Base-by-base conservation (phyloP, 2,113 vertebrate species). In the Marmota monax region DNA sequence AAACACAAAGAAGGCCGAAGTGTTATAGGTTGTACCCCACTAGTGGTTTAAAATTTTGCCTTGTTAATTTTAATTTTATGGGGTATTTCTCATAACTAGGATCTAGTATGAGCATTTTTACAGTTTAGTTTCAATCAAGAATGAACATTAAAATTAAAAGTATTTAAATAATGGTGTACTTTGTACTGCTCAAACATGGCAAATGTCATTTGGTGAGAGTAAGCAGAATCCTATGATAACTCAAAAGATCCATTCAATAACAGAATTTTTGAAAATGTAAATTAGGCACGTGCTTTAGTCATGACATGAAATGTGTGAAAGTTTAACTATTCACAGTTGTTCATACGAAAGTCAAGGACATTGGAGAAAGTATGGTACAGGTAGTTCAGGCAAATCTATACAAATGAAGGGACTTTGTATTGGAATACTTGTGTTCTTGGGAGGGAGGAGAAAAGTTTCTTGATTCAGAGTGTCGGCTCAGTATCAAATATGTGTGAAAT, bases 51-150 rank as follows among this genome's bases (percentile, higher is more conserved):
- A 90, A 93, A 90, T 9, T 90, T 39, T 74, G 70, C 22, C 4
- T 48, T 37, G 78, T 78, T 48, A 78, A 89, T 84, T 84, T 94
- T 80, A 84, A 90, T 82, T 84, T 93, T 45, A 45, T 67, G 61
- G 80, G 23, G 37, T 87, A 22, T 89, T 78, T 89, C 51, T 95
- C 18, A 61, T 20, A 69, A 63, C 3, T 84, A 90, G 39, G 7
- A 95, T 53, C 4, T 53, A 77, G 16, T 37, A 86, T 37, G 80
- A 92, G 4, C 20, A 45, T 45, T 79, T 90, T 92, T 85, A 37
- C 53, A 83, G 73, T 69, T 83, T 82, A 78, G 2, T 37, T 74
- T 72, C 17, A 88, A 27, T 76, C 63, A 94, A 90, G 16, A 10
- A 74, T 84, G 84, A 53, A 89, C 53, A 56, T 63, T 80, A 12